Evolutionary conservation across 1,140 invertebrate genomes (phyloP).

Genomic region (Heliconius nattereri): DNA sequence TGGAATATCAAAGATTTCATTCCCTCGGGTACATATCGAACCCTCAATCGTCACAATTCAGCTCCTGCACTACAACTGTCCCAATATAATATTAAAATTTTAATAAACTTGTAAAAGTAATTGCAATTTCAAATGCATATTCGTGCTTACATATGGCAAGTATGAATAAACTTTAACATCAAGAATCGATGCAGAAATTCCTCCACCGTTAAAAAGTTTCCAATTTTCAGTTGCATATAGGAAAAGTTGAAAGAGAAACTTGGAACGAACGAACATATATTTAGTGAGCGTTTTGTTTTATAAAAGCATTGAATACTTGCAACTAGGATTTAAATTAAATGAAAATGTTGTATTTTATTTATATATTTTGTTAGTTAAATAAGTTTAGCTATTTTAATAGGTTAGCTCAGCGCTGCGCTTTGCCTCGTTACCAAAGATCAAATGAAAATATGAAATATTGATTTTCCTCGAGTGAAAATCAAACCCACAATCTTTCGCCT

Average conservation of each 20-base stretch:
- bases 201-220: slow-evolving; percentile 36
- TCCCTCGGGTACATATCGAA: too few species aligned
- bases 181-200: slow-evolving; percentile 37
- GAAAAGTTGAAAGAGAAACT: slow-evolving; percentile 31
- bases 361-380: too few species aligned
- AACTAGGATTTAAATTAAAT: background rate
- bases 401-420: too few species aligned
- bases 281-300: slow-evolving; percentile 31
- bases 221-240: slow-evolving; percentile 36
- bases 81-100: background rate
- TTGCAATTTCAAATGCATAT: background rate
- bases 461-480: too few species aligned
- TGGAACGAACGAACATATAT: slow-evolving; percentile 25
- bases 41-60: too few species aligned
- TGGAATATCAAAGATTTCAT: too few species aligned
- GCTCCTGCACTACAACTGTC: too few species aligned
- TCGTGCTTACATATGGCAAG: background rate
- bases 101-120: slow-evolving; percentile 2
- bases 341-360: background rate
- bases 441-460: too few species aligned
- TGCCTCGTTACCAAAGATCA: too few species aligned
- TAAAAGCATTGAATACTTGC: background rate
- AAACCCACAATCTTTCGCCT: too few species aligned
- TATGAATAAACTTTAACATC: slow-evolving; percentile 34
- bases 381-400: too few species aligned